Evolutionary conservation across 2,888 invertebrate genomes (phyloP).

Genomic region (Hyles lineata): DNA sequence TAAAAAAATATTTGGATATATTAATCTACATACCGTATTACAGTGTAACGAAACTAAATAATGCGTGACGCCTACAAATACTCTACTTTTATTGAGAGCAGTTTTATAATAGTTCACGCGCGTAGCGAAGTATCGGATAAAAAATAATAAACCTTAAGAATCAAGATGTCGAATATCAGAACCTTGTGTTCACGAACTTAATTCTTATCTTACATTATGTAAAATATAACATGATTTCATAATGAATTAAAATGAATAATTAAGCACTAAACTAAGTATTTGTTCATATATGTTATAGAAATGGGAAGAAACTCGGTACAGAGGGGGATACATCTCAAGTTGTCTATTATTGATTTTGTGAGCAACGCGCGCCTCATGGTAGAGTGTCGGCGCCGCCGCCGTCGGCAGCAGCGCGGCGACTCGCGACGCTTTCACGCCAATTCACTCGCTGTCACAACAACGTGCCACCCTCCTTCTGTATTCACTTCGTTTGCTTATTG

Average conservation of each 20-base stretch:
- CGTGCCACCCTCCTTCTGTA: slow-evolving; percentile 63
- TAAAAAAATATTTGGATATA: too few species aligned
- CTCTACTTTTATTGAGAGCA: too few species aligned
- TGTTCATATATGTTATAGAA: not conserved
- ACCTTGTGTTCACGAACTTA: not conserved
- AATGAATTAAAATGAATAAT: not conserved
- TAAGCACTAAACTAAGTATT: not conserved
- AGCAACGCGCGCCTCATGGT: slow-evolving; percentile 43
- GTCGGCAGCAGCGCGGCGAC: slow-evolving; percentile 46
- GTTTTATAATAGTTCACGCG: too few species aligned
- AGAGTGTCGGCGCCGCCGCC: slow-evolving; percentile 41
- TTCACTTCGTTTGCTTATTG: slow-evolving; percentile 78
- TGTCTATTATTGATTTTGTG: slow-evolving; percentile 44
- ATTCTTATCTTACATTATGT: not conserved
- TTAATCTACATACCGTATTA: too few species aligned
- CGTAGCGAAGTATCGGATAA: too few species aligned
- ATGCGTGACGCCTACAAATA: too few species aligned
- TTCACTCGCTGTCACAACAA: slow-evolving; percentile 60
- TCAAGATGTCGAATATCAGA: not conserved
- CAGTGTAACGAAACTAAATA: too few species aligned
- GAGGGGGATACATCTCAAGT: slow-evolving; percentile 1
- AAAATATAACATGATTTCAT: too few species aligned
- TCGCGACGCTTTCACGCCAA: slow-evolving; percentile 49
- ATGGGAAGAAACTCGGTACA: not conserved
- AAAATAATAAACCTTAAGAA: too few species aligned